Percentiles rank a stretch among this genome's conserved stretches.
These are phyloP conservation scores for Ibidorhyncha struthersii DNA, from an alignment of 2,113 vertebrate species.

Conservation along the genomic window DNA sequence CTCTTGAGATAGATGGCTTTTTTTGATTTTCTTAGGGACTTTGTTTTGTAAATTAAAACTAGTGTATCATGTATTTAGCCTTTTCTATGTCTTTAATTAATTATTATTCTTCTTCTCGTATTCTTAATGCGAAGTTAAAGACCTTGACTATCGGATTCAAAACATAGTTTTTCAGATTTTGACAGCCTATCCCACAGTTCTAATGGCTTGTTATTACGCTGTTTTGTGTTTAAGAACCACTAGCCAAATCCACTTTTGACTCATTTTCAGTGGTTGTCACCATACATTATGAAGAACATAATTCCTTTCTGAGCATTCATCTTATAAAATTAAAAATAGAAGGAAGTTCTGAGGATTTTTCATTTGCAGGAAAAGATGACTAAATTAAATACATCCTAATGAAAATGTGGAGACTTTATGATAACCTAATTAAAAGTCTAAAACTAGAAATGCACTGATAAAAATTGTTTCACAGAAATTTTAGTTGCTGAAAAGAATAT, in stretches of 20 bases:
- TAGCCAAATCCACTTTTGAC: not conserved
- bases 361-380: not conserved
- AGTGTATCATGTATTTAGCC: not conserved
- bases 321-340: not conserved
- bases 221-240: not conserved
- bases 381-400: not conserved
- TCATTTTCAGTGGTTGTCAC: constrained; percentile 11
- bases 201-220: not conserved
- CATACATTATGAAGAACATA: not conserved
- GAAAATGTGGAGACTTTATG: not conserved
- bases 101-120: not conserved
- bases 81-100: not conserved
- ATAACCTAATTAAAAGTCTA: constrained; percentile 17
- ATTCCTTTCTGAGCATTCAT: not conserved
- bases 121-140: not conserved
- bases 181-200: not conserved
- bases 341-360: not conserved
- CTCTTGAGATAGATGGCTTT: not conserved
- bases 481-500: not conserved
- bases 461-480: not conserved
- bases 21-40: not conserved
- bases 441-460: not conserved
- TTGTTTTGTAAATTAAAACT: not conserved
- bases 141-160: not conserved
- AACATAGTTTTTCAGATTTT: not conserved